Evolutionary conservation across 2,113 vertebrate genomes (phyloP), one percentile per base, ranked within the genome.

Genomic region (Neodontobutis hainanensis): DNA sequence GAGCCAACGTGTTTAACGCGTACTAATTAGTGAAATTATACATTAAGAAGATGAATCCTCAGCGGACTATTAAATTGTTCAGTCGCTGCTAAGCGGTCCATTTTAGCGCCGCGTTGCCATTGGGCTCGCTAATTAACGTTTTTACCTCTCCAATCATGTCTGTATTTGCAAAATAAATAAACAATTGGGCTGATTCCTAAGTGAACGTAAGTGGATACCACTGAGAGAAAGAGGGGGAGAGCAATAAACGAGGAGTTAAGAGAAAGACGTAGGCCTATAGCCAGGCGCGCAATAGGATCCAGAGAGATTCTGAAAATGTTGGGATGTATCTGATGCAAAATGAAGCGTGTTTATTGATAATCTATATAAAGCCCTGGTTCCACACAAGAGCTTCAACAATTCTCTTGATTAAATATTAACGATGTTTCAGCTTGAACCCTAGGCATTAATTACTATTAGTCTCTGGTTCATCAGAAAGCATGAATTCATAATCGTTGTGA

Each of bases 351-450:
- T 91, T 92, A 92, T 91, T 92, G 88, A 90, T 92, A 84, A 90
- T 91, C 89, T 83, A 87, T 91, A 90, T 85, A 82, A 88, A 89
- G 80, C 79, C 82, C 66, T 7, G 67, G 87, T 91, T 90, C 82
- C 82, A 86, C 81, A 83, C 72, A 63, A 52, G 72, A 64, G 64
- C 64, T 80, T 70, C 46, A 84, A 89, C 83, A 89, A 75, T 85
- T 86, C 77, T 53, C 61, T 79, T 83, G 38, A 91, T 91, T 88
- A 92, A 92, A 86, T 91, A 93, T 92, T 90, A 74, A 92, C 81
- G 45, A 65, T 65, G 85, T 75, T 89, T 81, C 74, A 74, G 69
- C 63, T 85, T 62, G 70, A 85, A 88, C 85, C 82, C 66, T 61
- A 80, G 74, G 81, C 87, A 88, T 89, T 89, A 78, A 88, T 88